Conservation (phyloP, 2,888 invertebrate species). For the Orchestes rusci region DNA sequence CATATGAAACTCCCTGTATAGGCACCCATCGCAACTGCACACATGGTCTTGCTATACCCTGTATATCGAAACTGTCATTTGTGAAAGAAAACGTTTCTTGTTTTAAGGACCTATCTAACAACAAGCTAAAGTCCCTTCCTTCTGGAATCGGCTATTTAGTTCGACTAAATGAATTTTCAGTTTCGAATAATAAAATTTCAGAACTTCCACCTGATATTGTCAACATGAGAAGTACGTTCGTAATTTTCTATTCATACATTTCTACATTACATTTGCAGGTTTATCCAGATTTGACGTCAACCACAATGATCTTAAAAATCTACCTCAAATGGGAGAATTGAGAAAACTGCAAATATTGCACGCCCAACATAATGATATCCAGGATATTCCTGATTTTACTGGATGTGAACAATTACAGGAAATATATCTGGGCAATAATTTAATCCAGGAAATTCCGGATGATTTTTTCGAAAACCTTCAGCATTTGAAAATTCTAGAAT, state of each 20-base stretch:
- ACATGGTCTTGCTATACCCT: too few relatives aligned
- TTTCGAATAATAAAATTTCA: conserved; percentile 66
- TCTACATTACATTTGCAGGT: conserved; percentile 43
- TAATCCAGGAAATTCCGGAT: conserved; percentile 60
- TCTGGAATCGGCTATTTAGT: conserved; percentile 78
- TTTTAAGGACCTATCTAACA: conserved; percentile 68
- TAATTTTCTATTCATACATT: background rate
- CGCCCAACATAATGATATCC: conserved; percentile 76
- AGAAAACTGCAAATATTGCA: conserved; percentile 68
- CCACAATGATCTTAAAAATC: conserved; percentile 58
- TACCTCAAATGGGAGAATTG: conserved; percentile 65
- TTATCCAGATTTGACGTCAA: conserved; percentile 67
- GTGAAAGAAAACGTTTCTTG: too few relatives aligned
- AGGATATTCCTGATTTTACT: conserved; percentile 65
- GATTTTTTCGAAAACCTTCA: conserved; percentile 66
- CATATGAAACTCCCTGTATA: too few relatives aligned
- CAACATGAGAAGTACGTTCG: conserved; percentile 63
- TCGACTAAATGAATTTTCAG: conserved; percentile 62
- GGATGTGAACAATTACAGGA: conserved; percentile 72
- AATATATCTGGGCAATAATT: conserved; percentile 77
- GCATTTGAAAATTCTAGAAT: conserved; percentile 65
- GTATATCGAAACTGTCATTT: too few relatives aligned
- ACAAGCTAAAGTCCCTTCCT: conserved; percentile 65
- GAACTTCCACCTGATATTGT: conserved; percentile 76
- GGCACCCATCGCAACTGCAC: too few relatives aligned